A percentile compares a stretch with the other conserved stretches of the same genome.
Evolutionary conservation across 2,113 vertebrate genomes (phyloP).

Genomic region (Mobula birostris): DNA sequence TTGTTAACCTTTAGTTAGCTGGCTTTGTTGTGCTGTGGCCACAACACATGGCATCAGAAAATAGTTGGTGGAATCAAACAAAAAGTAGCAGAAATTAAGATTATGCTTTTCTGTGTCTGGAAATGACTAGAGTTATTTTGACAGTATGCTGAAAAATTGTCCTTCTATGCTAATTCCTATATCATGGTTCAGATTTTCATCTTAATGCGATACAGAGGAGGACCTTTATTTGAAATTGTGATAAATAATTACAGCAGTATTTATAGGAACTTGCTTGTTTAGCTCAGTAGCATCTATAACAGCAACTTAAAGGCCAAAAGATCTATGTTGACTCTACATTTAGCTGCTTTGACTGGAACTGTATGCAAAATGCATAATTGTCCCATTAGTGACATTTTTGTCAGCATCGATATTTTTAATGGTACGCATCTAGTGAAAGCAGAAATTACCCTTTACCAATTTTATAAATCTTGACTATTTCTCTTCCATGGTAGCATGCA

Average conservation of each 20-base stretch:
- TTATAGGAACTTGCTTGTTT: neutral
- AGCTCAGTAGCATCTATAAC: neutral
- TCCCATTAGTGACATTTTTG: neutral
- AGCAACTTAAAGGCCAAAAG: neutral
- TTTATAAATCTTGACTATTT: neutral
- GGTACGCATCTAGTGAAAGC: neutral
- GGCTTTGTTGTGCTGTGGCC: neutral
- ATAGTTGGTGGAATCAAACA: neutral
- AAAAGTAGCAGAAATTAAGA: neutral
- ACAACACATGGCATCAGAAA: neutral
- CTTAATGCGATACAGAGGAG: neutral
- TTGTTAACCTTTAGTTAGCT: too few species aligned
- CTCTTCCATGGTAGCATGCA: neutral
- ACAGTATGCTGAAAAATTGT: neutral
- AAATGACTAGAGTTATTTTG: too few species aligned
- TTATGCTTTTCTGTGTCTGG: neutral
- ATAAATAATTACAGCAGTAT: neutral
- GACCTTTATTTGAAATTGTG: neutral
- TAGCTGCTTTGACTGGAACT: neutral
- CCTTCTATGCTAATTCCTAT: neutral
- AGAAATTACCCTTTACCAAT: neutral
- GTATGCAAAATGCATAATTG: neutral
- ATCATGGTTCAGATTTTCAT: neutral
- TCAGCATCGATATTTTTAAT: neutral
- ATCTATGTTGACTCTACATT: neutral